Evolutionary conservation across 2,888 invertebrate species (phyloP).

Genomic region (Cactoblastis cactorum): DNA sequence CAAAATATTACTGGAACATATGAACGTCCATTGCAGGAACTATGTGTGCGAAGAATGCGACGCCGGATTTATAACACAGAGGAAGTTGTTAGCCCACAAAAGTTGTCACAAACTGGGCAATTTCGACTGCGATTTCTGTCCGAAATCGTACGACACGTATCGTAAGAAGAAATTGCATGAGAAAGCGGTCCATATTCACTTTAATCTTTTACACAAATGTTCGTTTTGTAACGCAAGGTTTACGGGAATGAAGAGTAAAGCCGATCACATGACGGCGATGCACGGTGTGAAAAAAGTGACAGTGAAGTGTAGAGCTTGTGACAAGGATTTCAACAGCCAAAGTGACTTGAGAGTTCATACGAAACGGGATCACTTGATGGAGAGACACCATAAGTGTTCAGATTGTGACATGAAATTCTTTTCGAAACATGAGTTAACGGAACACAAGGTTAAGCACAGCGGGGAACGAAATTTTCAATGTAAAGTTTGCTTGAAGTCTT

Average conservation of each 20-base stretch:
- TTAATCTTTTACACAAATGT: conserved; percentile 30
- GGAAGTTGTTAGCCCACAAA: conserved; percentile 10
- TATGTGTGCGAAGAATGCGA: conserved; percentile 42
- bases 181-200: conserved; percentile 37
- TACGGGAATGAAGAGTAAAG: conserved; percentile 29
- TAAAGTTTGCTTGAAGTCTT: conserved; percentile 40
- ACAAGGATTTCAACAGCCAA: conserved; percentile 39
- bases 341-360: conserved; percentile 43
- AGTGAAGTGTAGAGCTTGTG: conserved; percentile 49
- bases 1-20: conserved; percentile 38
- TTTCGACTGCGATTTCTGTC: conserved; percentile 33
- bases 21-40: conserved; percentile 48
- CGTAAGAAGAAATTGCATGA: conserved; percentile 52
- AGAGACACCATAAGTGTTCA: conserved; percentile 44
- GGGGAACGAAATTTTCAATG: conserved; percentile 40
- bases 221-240: conserved; percentile 36
- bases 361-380: conserved; percentile 51
- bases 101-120: conserved; percentile 24
- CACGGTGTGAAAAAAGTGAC: conserved; percentile 27
- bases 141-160: conserved; percentile 52
- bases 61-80: conserved; percentile 17
- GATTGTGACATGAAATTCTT: conserved; percentile 50
- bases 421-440: conserved; percentile 35
- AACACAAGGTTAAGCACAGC: conserved; percentile 40
- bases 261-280: conserved; percentile 31